phyloP scores from a whole-genome alignment of 92 coral and sea anemone genomes.

The Diadumene lineata region DNA sequence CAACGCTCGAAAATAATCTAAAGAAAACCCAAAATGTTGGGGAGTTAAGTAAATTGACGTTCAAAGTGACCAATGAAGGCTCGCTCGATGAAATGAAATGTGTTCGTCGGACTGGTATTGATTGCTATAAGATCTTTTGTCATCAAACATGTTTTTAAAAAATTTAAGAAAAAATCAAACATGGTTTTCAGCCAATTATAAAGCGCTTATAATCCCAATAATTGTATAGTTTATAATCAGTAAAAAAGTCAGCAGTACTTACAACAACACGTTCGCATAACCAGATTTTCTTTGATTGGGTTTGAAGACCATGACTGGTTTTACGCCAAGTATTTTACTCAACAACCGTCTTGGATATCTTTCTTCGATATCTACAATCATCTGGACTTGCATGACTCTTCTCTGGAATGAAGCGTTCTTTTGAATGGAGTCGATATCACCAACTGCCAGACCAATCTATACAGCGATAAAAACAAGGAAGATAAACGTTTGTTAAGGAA shows the following conservation, averaged over 20 bases:
- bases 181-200: too few species aligned
- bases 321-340: background rate
- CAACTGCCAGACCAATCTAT: conserved; percentile 79
- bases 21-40: too few species aligned
- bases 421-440: conserved; percentile 74
- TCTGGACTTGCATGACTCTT: conserved; percentile 63
- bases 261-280: background rate
- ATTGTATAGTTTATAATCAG: background rate
- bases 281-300: conserved; percentile 28
- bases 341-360: conserved; percentile 43
- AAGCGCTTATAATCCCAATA: background rate
- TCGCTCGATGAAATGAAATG: too few species aligned
- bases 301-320: conserved; percentile 34
- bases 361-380: conserved; percentile 47
- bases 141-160: too few species aligned
- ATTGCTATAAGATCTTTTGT: too few species aligned
- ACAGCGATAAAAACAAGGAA: background rate
- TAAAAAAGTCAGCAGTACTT: background rate
- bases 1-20: too few species aligned
- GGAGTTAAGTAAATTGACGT: too few species aligned
- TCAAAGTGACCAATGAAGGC: too few species aligned
- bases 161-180: too few species aligned
- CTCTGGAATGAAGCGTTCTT: conserved; percentile 54
- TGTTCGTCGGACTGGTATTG: too few species aligned
- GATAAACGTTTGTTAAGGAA: background rate